Evolutionary conservation across 2,888 invertebrate genomes (phyloP), one percentile per base, ranked within the genome.

Genomic region (Iphiclides podalirius): DNA sequence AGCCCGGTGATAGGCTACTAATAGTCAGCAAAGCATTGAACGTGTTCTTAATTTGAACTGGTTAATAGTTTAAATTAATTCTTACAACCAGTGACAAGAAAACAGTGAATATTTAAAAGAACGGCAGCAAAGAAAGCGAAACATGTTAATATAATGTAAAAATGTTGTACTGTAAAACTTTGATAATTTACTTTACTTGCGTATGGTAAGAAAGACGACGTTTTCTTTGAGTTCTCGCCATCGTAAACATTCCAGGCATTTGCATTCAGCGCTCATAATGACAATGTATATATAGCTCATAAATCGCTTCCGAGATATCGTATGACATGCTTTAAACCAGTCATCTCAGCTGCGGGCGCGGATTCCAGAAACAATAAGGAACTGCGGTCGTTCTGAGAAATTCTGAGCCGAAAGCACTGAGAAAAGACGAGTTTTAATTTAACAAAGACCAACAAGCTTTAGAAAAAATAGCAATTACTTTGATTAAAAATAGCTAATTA

Each of bases 361-460:
- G 33, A 43, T 49, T 49, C 43, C 43, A 38, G 16, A 33, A 43
- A 43, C 20, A 31, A 42, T 20, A 11, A 49, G 43, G 33, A 49
- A 49, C 33, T 33, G 43, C 8, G 43, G n/a, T 12, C 26, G 38
- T 49, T 49, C 43, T 38, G 12, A 38, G 48, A 49, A 49, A 34
- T 33, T 14, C 14, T 9, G 17, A 16, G 33, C 33, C 38, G 16
- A 38, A 42, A 34, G 16, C 28, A 41, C 13, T 9, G 12, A 43
- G 23, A 4, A 16, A 6, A 20, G 14, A 34, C 12, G n/a, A 23
- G 9, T 14, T 20, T n/a, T 34, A 20, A 9, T 28, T 28, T 28
- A 4, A 6, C 20, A 20, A 20, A 20, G 20, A n/a, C n/a, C n/a
- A n/a, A n/a, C n/a, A n/a, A n/a, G n/a, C n/a, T n/a, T n/a, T n/a